phyloP scores from a whole-genome alignment of 1,140 invertebrate species.

The Leptinotarsa defecta region DNA sequence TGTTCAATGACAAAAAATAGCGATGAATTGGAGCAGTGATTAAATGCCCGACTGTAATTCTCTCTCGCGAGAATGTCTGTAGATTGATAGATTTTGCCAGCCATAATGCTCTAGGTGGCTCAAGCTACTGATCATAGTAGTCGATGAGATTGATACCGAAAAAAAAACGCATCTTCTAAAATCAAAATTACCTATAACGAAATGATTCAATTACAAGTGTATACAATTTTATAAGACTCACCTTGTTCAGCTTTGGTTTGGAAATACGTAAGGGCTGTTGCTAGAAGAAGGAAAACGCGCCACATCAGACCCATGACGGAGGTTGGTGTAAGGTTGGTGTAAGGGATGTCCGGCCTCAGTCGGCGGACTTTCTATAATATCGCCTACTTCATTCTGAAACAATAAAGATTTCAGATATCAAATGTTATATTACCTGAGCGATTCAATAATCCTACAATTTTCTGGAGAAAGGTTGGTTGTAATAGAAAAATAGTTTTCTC shows the following conservation, averaged over 20 bases:
- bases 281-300: conserved; percentile 39
- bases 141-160: no score
- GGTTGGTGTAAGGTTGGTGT: conserved; percentile 12
- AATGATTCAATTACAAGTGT: neutral
- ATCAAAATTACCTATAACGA: neutral
- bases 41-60: no score
- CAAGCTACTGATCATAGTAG: no score
- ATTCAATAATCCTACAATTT: neutral
- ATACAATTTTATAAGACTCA: conserved; percentile 21
- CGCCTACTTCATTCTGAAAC: conserved; percentile 43
- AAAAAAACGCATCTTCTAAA: no score
- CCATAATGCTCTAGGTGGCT: no score
- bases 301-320: conserved; percentile 41
- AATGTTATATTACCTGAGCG: neutral
- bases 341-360: conserved; percentile 29
- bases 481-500: no score
- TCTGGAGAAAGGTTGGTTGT: no score
- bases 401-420: conserved; percentile 24
- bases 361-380: conserved; percentile 30
- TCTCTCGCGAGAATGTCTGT: no score
- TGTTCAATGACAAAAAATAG: no score
- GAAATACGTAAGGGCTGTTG: conserved; percentile 30
- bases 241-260: conserved; percentile 43
- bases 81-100: no score
- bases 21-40: no score